Base-by-base conservation (phyloP, 2,888 invertebrate species). In the Arctia plantaginis region DNA sequence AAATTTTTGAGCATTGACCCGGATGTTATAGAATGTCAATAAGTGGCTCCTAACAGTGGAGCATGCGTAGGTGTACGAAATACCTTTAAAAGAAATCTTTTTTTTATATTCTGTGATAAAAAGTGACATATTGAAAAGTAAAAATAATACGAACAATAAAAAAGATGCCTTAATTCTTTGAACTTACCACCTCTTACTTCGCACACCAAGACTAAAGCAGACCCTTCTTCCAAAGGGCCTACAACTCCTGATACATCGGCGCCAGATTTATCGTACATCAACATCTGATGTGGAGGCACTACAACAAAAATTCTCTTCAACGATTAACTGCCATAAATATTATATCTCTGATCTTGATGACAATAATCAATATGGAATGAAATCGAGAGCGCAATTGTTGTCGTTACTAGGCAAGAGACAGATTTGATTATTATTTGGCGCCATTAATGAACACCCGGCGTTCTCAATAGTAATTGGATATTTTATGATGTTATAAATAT, bases 241-340 rank as follows among this genome's bases (percentile, higher is more conserved):
- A 97, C 97, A 64, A 97, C 97, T 65, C 97, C 97, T 75, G 98
- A 97, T 71, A 98, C 97, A 88, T 98, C 97, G 82, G 98, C 97
- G 70, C 98, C 98, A 85, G 98, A 98, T 88, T 97, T 97, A 92
- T 98, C 98, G 90, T 98, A 97, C 84, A 98, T 96, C 83, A 98
- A 95, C 90, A 98, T 97, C 91, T 98, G 98, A 94, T 98, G 98
- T 33, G 98, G 98, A 84, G 98, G 98, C 90, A 98, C 98, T 98
- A 96, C 70, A 97, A 97, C 83, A 90, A 91, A 84, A 80, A 76
- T 65, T 75, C 41, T 59, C 55, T 68, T 39, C 59, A 62, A 69
- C 75, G 78, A 76, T 62, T 64, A 69, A 66, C 66, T 70, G 33
- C n/a, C 23, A 71, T 59, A 68, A 75, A 77, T 59, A 76, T 59